phyloP scores from a whole-genome alignment of 1,140 invertebrate species.

The Ostrea denselamellosa region DNA sequence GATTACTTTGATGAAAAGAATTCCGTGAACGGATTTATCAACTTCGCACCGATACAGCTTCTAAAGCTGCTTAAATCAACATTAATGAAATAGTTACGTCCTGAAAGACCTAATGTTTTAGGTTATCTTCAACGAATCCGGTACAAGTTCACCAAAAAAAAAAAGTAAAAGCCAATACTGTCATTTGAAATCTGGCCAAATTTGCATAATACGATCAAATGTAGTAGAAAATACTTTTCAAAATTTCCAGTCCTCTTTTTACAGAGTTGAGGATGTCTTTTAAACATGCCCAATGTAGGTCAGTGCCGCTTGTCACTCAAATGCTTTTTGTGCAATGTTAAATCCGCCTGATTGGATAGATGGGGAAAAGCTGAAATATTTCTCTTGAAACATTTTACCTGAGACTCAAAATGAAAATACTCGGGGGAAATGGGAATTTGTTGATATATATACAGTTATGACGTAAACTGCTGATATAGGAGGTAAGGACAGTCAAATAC shows the following conservation, averaged over 20 bases:
- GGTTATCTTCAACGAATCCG: conserved; percentile 20
- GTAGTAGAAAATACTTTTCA: background rate
- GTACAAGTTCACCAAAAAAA: conserved; percentile 23
- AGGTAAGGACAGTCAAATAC: background rate
- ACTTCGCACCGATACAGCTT: background rate
- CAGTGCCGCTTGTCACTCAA: background rate
- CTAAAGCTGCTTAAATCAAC: conserved; percentile 33
- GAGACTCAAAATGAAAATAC: background rate
- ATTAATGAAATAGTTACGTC: conserved; percentile 1
- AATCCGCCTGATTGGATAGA: background rate
- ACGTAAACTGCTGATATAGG: background rate
- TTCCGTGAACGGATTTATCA: conserved; percentile 14
- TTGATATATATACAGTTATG: background rate
- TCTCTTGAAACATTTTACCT: conserved; percentile 1
- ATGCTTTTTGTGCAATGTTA: conserved; percentile 29
- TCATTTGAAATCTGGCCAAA: background rate
- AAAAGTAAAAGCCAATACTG: background rate
- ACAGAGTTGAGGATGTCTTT: conserved; percentile 3
- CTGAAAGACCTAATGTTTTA: background rate
- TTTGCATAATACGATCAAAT: background rate
- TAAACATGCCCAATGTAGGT: conserved; percentile 22
- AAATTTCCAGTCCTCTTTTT: background rate
- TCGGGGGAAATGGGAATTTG: background rate
- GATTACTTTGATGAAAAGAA: conserved; percentile 38
- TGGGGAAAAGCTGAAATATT: conserved; percentile 28